Conservation (phyloP, 2,797 vertebrate genomes). For the Crax fasciolata region DNA sequence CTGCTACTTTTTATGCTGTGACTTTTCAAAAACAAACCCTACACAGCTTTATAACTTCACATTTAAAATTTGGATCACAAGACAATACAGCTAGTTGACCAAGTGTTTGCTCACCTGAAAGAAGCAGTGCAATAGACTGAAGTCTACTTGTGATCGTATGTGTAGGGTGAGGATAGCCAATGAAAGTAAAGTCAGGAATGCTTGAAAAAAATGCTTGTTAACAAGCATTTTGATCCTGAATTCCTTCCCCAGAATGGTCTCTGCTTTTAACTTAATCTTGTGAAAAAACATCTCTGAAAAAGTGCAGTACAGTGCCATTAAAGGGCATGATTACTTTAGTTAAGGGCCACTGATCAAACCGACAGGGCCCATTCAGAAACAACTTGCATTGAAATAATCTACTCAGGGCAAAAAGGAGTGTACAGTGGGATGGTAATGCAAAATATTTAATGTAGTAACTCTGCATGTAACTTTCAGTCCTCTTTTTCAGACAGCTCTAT, state of each 20-base stretch:
- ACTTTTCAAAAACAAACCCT: neutral
- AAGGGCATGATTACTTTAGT: neutral
- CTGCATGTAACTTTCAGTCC: neutral
- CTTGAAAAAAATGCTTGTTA: constrained; percentile 85
- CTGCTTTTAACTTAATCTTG: constrained; percentile 25
- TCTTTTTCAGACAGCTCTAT: neutral
- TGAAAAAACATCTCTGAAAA: neutral
- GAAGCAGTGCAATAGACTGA: constrained; percentile 81
- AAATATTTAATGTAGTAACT: neutral
- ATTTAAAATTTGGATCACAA: constrained; percentile 70
- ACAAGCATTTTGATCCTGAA: constrained; percentile 70
- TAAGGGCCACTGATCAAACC: neutral
- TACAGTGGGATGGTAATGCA: neutral
- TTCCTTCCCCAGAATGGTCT: constrained; percentile 25
- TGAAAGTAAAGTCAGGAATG: constrained; percentile 82
- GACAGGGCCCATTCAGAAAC: neutral
- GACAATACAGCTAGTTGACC: constrained; percentile 72
- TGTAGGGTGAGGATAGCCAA: constrained; percentile 83
- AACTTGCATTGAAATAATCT: neutral
- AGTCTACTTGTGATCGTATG: constrained; percentile 83
- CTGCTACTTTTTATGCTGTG: neutral
- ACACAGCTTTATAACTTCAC: constrained; percentile 57
- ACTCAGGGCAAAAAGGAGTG: neutral
- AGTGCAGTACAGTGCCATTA: neutral
- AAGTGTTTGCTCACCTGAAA: constrained; percentile 83